Evolutionary conservation across 2,797 vertebrate genomes (phyloP).

Genomic region (Todus mexicanus): DNA sequence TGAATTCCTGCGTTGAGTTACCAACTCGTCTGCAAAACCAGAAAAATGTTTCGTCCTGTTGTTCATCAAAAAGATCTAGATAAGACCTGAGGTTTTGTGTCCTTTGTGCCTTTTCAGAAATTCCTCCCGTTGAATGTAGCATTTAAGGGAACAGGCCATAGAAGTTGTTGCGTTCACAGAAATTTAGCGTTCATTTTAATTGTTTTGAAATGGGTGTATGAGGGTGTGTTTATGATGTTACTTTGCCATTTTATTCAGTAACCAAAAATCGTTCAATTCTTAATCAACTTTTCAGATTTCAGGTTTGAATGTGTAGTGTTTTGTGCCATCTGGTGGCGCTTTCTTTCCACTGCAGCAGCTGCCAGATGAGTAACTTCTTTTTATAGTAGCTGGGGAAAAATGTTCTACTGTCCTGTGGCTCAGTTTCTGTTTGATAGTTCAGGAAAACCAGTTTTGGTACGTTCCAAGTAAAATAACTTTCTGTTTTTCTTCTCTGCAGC

Average conservation of each 20-base stretch:
- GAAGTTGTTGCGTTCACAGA: not conserved
- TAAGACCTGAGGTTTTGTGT: not conserved
- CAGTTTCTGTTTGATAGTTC: not conserved
- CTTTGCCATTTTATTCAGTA: not conserved
- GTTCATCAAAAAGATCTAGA: not conserved
- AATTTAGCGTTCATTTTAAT: not conserved
- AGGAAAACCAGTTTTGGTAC: not conserved
- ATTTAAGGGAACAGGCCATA: not conserved
- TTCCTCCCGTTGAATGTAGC: not conserved
- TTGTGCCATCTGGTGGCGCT: constrained; percentile 64
- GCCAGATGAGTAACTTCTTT: not conserved
- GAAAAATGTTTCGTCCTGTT: not conserved
- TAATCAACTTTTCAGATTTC: not conserved
- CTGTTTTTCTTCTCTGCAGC: constrained; percentile 58
- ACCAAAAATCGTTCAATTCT: not conserved
- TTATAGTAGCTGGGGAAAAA: not conserved
- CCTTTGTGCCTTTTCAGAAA: not conserved
- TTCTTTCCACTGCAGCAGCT: not conserved
- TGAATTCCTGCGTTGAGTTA: not conserved
- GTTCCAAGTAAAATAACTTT: not conserved
- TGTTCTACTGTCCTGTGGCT: not conserved
- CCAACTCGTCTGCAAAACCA: not conserved
- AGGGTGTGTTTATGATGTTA: not conserved
- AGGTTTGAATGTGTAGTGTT: not conserved
- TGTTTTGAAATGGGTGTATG: not conserved